These are phyloP conservation scores for Notospermus geniculatus DNA, from an alignment of 1,140 invertebrate genomes.

Conservation along the genomic window DNA sequence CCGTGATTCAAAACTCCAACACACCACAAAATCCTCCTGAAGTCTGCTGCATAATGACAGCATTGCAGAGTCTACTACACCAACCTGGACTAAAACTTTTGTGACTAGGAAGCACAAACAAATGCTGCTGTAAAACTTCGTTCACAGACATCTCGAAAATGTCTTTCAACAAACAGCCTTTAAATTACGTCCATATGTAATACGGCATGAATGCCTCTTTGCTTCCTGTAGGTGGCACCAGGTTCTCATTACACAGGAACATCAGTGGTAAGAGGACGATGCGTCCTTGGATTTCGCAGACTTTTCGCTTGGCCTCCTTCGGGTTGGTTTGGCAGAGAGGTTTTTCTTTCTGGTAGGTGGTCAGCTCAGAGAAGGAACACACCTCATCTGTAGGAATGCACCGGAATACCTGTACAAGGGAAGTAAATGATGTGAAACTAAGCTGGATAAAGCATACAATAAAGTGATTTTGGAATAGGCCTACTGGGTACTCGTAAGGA, in stretches of 20 bases:
- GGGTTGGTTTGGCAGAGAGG: slow-evolving; percentile 68
- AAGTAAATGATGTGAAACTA: slow-evolving; percentile 7
- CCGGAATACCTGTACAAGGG: slow-evolving; percentile 66
- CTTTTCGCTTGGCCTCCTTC: slow-evolving; percentile 66
- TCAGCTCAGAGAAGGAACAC: slow-evolving; percentile 70
- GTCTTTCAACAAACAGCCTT: too few relatives aligned
- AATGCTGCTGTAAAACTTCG: too few relatives aligned
- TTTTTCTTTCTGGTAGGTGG: slow-evolving; percentile 67
- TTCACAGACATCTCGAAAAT: too few relatives aligned
- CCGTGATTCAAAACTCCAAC: too few relatives aligned
- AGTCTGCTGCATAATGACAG: too few relatives aligned
- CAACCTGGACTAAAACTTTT: too few relatives aligned
- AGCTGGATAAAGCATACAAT: neutral
- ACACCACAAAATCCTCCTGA: too few relatives aligned
- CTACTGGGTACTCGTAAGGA: too few relatives aligned
- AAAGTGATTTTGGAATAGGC: neutral
- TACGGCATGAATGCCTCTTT: slow-evolving; percentile 68
- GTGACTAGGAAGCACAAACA: too few relatives aligned
- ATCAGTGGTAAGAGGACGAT: slow-evolving; percentile 81
- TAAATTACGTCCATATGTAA: slow-evolving; percentile 56
- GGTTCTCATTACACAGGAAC: slow-evolving; percentile 72
- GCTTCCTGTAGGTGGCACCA: slow-evolving; percentile 74
- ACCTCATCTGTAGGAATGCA: slow-evolving; percentile 81
- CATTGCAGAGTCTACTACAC: too few relatives aligned
- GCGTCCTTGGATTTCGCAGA: slow-evolving; percentile 73